phyloP scores from a whole-genome alignment of 2,888 invertebrate genomes.

The Lycia hirtaria region DNA sequence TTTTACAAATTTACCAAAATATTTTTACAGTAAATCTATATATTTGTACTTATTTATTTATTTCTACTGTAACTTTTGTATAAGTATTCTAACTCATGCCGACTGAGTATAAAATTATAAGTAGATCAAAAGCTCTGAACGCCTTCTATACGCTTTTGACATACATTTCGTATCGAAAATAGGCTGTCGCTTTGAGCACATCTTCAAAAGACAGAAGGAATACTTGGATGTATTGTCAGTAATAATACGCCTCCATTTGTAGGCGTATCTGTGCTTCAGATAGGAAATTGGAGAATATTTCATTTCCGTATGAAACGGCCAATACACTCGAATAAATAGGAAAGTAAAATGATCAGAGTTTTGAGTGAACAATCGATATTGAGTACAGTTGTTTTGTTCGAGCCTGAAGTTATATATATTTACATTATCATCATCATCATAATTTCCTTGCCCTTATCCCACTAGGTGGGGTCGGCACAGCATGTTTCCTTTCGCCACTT shows the following conservation, averaged over 20 bases:
- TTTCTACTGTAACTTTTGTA: no score
- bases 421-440: neutral
- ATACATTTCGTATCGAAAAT: conserved; percentile 2
- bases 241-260: neutral
- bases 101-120: neutral
- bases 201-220: conserved; percentile 5
- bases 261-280: neutral
- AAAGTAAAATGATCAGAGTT: neutral
- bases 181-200: neutral
- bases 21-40: neutral
- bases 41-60: neutral
- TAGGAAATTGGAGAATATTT: conserved; percentile 8
- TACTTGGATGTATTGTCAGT: neutral
- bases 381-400: neutral
- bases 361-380: neutral
- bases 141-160: conserved; percentile 1
- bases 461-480: no score
- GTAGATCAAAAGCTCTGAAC: neutral
- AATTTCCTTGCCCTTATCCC: no score
- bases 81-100: no score
- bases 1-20: no score
- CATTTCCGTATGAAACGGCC: neutral
- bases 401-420: neutral
- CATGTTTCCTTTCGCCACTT: no score
- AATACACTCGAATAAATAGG: neutral